A percentile compares a stretch with the other conserved stretches of the same genome.
Evolutionary conservation across 2,888 invertebrate species (phyloP).

Genomic region (Vannuccia rotundouncinata): DNA sequence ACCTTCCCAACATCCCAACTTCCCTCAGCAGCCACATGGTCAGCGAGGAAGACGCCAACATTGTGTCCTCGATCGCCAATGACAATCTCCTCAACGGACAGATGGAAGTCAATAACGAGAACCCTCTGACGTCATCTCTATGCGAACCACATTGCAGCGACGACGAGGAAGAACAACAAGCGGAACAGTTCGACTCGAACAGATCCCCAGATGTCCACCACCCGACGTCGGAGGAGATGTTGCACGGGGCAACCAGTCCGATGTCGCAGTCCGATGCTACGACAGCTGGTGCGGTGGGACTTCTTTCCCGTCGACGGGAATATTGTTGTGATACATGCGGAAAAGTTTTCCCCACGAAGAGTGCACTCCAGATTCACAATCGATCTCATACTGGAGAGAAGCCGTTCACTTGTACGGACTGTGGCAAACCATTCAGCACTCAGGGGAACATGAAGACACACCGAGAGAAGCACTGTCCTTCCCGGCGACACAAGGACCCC

Average conservation of each 20-base stretch:
- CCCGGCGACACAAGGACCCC: conserved; percentile 6
- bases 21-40: neutral
- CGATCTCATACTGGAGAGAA: conserved; percentile 34
- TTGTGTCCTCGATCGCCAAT: no score
- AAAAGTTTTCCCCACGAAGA: conserved; percentile 27
- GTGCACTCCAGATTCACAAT: conserved; percentile 28
- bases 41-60: no score
- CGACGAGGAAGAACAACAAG: neutral
- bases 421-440: conserved; percentile 29
- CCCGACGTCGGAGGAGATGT: neutral
- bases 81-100: no score
- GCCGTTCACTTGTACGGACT: conserved; percentile 32
- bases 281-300: neutral
- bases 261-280: neutral
- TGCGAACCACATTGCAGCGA: neutral
- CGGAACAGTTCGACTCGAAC: neutral
- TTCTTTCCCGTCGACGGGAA: neutral
- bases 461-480: conserved; percentile 19
- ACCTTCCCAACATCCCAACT: neutral
- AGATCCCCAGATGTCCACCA: neutral
- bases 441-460: conserved; percentile 36
- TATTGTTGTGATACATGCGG: neutral
- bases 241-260: neutral
- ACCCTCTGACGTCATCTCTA: neutral
- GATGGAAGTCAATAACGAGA: neutral